Conservation (phyloP, 2,888 invertebrate species). For the Eumacrocentrus americanus region DNA sequence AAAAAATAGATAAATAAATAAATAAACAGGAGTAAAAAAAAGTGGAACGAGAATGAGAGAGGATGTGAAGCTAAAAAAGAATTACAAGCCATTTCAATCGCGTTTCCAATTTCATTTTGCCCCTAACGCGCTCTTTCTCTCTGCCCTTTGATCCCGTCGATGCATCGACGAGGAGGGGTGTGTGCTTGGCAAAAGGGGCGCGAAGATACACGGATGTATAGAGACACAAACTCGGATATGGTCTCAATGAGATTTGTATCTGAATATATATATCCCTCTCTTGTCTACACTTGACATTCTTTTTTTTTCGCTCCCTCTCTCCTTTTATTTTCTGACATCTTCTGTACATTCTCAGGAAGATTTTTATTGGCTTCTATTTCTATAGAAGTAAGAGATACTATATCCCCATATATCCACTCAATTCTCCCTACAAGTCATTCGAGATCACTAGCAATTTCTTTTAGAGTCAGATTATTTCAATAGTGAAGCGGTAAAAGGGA, state of each 20-base stretch:
- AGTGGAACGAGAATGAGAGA: conserved; percentile 11
- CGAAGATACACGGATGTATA: conserved; percentile 14
- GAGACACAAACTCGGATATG: conserved; percentile 8
- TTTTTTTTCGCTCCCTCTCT: no score
- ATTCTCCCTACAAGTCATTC: no score
- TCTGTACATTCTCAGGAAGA: no score
- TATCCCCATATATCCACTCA: no score
- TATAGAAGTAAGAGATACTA: no score
- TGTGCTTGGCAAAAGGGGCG: conserved; percentile 21
- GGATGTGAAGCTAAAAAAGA: conserved; percentile 54
- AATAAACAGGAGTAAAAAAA: not conserved
- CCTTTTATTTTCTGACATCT: no score
- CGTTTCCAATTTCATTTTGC: conserved; percentile 45
- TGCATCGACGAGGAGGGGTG: conserved; percentile 28
- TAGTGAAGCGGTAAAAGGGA: no score
- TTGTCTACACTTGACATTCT: conserved; percentile 20
- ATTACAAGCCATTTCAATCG: conserved; percentile 47
- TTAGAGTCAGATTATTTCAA: no score
- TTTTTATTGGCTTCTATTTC: no score
- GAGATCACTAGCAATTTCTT: no score
- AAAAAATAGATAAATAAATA: not conserved
- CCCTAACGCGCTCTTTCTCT: conserved; percentile 15
- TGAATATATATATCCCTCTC: conserved; percentile 16
- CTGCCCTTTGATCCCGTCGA: conserved; percentile 38
- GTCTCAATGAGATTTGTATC: conserved; percentile 32